These are phyloP conservation scores for Ephestia elutella DNA, from an alignment of 1,140 invertebrate species.

Conservation along the genomic window DNA sequence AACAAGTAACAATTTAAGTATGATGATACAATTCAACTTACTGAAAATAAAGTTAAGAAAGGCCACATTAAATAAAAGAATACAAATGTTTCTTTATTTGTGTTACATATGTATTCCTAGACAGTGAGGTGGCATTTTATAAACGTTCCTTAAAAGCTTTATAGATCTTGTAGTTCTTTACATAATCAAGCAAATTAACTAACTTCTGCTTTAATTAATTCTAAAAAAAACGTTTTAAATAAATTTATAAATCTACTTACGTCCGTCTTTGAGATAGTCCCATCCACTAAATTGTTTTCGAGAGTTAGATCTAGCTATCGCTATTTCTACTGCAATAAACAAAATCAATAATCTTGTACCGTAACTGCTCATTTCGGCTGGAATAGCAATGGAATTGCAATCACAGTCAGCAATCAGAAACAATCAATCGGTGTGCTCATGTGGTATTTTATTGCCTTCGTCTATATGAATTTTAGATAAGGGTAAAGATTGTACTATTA, in stretches of 20 bases:
- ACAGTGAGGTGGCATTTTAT: no score
- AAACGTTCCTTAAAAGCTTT: no score
- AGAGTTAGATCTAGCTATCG: background rate
- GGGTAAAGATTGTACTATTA: slow-evolving; percentile 12
- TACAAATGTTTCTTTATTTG: no score
- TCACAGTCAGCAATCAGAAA: slow-evolving; percentile 36
- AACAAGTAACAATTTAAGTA: no score
- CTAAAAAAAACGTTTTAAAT: no score
- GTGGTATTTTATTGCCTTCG: slow-evolving; percentile 43
- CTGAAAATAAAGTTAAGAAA: no score
- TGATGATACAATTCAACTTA: no score
- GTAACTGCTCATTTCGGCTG: slow-evolving; percentile 12
- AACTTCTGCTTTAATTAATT: no score
- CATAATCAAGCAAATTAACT: no score
- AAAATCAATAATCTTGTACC: slow-evolving; percentile 8
- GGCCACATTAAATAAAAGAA: no score
- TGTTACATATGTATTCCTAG: no score
- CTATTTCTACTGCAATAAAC: slow-evolving; percentile 6
- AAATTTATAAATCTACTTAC: slow-evolving; percentile 34
- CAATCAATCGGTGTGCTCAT: slow-evolving; percentile 53
- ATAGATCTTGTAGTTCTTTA: no score
- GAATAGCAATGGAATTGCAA: slow-evolving; percentile 17
- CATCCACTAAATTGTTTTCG: slow-evolving; percentile 14
- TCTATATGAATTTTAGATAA: slow-evolving; percentile 57
- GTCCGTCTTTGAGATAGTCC: slow-evolving; percentile 60